A percentile compares a stretch with the other conserved stretches of the same genome.
These are phyloP conservation scores for Ceyx margarethae DNA, from an alignment of 2,113 vertebrate genomes.

Conservation along the genomic window DNA sequence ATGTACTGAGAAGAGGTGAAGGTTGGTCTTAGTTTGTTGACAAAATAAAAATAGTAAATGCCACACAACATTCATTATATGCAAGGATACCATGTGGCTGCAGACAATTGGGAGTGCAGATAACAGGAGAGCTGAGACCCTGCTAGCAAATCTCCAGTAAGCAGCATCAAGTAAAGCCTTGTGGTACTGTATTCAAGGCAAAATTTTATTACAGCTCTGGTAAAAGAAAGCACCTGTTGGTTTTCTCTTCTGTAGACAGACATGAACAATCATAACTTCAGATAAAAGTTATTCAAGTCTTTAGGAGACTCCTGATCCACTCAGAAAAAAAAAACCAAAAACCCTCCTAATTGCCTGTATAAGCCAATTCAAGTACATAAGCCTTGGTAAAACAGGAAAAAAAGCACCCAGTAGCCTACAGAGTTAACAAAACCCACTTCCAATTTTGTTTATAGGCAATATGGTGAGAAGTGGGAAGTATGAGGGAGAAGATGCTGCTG, in stretches of 20 bases:
- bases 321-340: neutral
- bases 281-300: neutral
- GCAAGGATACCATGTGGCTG: neutral
- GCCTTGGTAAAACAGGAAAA: neutral
- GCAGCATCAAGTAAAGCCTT: neutral
- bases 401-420: neutral
- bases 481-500: neutral
- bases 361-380: neutral
- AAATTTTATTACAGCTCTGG: neutral
- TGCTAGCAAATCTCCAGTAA: neutral
- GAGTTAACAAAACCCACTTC: neutral
- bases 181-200: neutral
- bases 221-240: neutral
- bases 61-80: neutral
- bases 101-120: fast-evolving
- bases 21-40: neutral
- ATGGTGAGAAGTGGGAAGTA: neutral
- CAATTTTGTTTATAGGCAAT: neutral
- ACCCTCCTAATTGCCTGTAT: neutral
- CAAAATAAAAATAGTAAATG: neutral
- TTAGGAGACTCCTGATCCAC: neutral
- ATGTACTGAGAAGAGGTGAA: neutral
- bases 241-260: neutral
- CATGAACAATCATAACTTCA: neutral
- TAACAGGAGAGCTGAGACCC: neutral